Conservation (phyloP, 2,797 vertebrate genomes). For the Alfaro cultratus region DNA sequence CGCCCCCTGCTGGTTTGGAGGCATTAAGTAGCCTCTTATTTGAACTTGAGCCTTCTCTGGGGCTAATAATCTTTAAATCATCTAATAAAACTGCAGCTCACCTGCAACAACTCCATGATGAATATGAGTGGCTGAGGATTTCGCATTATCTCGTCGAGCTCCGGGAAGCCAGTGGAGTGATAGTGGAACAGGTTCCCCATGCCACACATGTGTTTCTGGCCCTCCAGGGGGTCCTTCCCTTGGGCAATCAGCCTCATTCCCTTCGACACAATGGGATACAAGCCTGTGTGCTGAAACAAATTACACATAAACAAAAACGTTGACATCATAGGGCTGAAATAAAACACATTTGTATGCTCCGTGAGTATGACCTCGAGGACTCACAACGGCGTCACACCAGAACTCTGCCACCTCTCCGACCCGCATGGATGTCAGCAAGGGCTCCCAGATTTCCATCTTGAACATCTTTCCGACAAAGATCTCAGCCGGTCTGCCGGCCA, state of each 20-base stretch:
- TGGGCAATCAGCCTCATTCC: slow-evolving; percentile 86
- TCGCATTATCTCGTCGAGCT: slow-evolving; percentile 89
- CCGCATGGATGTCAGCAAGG: slow-evolving; percentile 88
- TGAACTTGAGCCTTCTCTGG: not conserved
- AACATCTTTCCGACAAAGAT: slow-evolving; percentile 93
- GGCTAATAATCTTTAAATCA: not conserved
- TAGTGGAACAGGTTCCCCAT: slow-evolving; percentile 91
- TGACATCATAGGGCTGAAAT: slow-evolving; percentile 15
- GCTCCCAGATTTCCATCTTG: slow-evolving; percentile 92
- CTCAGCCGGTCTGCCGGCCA: slow-evolving; percentile 84
- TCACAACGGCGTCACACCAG: slow-evolving; percentile 89
- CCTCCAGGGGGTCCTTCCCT: slow-evolving; percentile 88
- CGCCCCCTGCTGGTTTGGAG: not conserved
- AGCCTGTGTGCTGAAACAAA: slow-evolving; percentile 86
- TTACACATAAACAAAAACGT: slow-evolving; percentile 37
- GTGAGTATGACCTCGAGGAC: slow-evolving; percentile 51
- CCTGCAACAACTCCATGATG: slow-evolving; percentile 89
- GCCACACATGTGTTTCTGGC: slow-evolving; percentile 89
- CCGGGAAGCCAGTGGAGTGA: slow-evolving; percentile 86
- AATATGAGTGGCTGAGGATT: slow-evolving; percentile 88
- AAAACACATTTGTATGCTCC: slow-evolving; percentile 19
- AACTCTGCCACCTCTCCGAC: slow-evolving; percentile 90
- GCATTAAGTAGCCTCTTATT: not conserved
- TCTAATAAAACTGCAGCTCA: slow-evolving; percentile 45
- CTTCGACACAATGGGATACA: slow-evolving; percentile 88